Evolutionary conservation across 2,888 invertebrate genomes (phyloP).

Genomic region (Scrobipalpa atriplicella): DNA sequence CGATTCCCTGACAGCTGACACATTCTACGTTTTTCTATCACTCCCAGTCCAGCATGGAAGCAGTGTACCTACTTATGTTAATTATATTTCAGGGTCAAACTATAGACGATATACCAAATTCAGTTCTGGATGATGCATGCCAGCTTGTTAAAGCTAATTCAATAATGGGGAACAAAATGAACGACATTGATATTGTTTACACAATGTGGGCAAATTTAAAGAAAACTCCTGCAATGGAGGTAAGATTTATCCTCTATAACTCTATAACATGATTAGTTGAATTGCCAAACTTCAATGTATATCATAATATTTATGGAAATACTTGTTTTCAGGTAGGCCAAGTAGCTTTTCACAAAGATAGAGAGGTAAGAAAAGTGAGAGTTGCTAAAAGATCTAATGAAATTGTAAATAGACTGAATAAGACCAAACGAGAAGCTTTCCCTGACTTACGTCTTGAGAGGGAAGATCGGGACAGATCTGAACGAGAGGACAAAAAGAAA

Average conservation of each 20-base stretch:
- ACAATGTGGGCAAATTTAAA: constrained; percentile 99
- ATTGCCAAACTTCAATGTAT: neutral
- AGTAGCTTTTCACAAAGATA: constrained; percentile 95
- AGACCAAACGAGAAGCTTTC: constrained; percentile 92
- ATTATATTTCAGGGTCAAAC: constrained; percentile 91
- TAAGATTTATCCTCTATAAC: constrained; percentile 43
- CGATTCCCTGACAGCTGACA: no score
- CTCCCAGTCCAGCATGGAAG: no score
- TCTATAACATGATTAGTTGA: neutral
- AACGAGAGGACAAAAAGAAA: constrained; percentile 94
- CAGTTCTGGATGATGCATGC: constrained; percentile 97
- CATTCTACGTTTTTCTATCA: no score
- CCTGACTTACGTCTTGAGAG: constrained; percentile 91
- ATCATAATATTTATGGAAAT: neutral
- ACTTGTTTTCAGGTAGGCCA: constrained; percentile 88
- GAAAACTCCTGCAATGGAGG: constrained; percentile 98
- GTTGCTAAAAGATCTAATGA: constrained; percentile 95
- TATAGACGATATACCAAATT: constrained; percentile 95
- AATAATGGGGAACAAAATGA: constrained; percentile 96
- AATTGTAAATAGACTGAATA: constrained; percentile 96
- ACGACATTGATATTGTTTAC: constrained; percentile 98
- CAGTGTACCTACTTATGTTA: no score
- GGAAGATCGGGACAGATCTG: constrained; percentile 92
- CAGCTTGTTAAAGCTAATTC: constrained; percentile 99
- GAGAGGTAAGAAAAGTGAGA: constrained; percentile 92